phyloP scores from a whole-genome alignment of 2,113 vertebrate genomes.

The Petaurus breviceps region DNA sequence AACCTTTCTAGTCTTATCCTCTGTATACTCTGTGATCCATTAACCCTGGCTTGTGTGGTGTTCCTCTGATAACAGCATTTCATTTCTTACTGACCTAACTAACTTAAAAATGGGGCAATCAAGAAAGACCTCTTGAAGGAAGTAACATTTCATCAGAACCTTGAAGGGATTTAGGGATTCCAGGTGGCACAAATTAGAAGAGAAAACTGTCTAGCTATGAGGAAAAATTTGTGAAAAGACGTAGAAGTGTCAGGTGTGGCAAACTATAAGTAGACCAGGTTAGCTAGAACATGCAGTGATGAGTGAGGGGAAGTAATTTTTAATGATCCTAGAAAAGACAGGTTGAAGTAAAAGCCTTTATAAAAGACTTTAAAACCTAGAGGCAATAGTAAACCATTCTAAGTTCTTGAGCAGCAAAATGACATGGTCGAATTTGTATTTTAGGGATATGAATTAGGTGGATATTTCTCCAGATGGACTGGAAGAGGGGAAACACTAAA shows the following conservation, averaged over 20 bases:
- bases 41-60: background rate
- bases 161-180: background rate
- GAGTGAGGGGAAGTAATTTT: background rate
- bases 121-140: background rate
- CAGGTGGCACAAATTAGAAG: background rate
- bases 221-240: background rate
- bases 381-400: background rate
- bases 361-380: background rate
- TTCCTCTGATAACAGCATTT: background rate
- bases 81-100: background rate
- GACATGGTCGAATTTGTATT: background rate
- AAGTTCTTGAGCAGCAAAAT: background rate
- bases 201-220: background rate
- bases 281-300: background rate
- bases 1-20: background rate
- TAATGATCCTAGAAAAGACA: background rate
- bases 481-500: background rate
- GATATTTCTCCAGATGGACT: background rate
- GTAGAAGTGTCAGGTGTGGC: background rate
- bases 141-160: background rate
- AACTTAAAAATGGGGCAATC: background rate
- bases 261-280: background rate
- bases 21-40: background rate
- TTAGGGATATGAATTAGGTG: background rate
- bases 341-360: background rate